phyloP scores from a whole-genome alignment of 2,113 vertebrate genomes.

The Cathartes aura region DNA sequence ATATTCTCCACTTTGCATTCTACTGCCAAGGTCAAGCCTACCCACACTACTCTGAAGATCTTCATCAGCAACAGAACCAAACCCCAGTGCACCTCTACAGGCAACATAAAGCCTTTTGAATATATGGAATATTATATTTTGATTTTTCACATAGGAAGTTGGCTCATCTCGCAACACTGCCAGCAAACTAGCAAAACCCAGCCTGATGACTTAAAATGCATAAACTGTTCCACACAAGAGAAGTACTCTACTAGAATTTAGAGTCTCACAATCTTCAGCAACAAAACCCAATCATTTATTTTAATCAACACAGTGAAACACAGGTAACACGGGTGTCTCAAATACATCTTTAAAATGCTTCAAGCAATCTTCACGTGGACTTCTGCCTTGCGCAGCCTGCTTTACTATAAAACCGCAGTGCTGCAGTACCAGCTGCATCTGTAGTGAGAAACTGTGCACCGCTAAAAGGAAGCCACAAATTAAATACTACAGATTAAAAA shows the following conservation, averaged over 20 bases:
- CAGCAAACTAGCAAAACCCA: background rate
- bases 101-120: background rate
- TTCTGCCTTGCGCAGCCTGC: background rate
- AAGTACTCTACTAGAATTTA: background rate
- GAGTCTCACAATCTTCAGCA: background rate
- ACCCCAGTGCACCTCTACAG: background rate
- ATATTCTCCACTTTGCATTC: background rate
- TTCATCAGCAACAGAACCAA: background rate
- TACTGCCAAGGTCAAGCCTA: background rate
- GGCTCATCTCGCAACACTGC: background rate
- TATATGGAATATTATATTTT: fast-evolving
- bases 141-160: background rate
- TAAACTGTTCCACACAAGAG: fast-evolving
- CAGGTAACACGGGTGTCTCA: fast-evolving
- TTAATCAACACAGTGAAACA: background rate
- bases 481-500: background rate
- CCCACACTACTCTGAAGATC: background rate
- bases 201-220: background rate
- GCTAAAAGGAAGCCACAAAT: background rate
- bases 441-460: fast-evolving
- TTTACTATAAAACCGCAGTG: background rate
- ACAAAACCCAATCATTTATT: background rate
- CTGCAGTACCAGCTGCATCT: background rate
- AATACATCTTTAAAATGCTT: background rate
- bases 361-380: background rate